Evolutionary conservation across 2,113 vertebrate species (phyloP), one percentile per base, ranked within the genome.

Genomic region (Phycodurus eques): DNA sequence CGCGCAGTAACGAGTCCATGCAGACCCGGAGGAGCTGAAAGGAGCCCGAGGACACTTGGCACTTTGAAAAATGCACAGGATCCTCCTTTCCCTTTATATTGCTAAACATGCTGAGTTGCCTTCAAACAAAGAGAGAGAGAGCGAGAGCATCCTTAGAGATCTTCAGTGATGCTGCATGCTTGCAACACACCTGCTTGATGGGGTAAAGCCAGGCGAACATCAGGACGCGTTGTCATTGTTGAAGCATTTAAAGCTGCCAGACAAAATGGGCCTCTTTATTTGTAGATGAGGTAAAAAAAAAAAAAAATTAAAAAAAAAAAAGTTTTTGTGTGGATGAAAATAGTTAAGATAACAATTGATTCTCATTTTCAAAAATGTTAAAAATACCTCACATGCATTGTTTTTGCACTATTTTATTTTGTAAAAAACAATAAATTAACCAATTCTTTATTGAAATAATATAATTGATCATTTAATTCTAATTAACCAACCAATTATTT

Each of bases 21-120:
- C 22, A 83, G 83, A 73, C 80, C 85, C 82, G 80, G 67, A 83
- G 85, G 85, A 87, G 72, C 76, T 71, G 39, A 0, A 46, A 74
- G 9, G 61, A 77, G 79, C 85, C 82, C 0, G 59, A 77, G 81
- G 84, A 67, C 39, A 73, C 39, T 67, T 64, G 78, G 68, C 72
- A 70, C 70, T 83, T 82, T 72, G 62, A 44, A 64, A 79, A 84
- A 73, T 74, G 71, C 44, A 59, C 43, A 27, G 79, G 54, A 57
- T 22, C 54, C 35, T 31, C 54, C 35, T 65, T 47, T 56, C 33
- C 42, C 71, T 60, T 47, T 60, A 42, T 77, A 78, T 73, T 71
- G 69, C 74, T 31, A 59, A 73, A 47, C 73, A 3, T 74, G 68
- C 68, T 47, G 64, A 77, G 71, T 59, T 73, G 63, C 67, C 64